A percentile compares a stretch with the other conserved stretches of the same genome.
Conservation (phyloP, 2,113 vertebrate genomes). For the Danionella cerebrum region DNA sequence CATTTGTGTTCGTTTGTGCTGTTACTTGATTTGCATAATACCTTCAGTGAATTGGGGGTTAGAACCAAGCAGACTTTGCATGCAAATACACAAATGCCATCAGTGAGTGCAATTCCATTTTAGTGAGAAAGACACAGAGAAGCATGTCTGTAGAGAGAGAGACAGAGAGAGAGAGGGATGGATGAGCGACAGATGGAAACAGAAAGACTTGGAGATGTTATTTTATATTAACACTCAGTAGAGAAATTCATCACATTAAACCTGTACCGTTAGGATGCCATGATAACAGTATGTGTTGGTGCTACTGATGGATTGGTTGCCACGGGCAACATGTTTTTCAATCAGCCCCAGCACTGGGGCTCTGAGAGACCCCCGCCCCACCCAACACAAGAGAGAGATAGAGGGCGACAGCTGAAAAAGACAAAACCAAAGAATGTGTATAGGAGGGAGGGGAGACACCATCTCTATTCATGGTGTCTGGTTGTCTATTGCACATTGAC, state of each 20-base stretch:
- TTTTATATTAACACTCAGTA: conserved; percentile 31
- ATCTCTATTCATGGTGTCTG: too few relatives aligned
- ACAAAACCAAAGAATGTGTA: not conserved
- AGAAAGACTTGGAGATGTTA: not conserved
- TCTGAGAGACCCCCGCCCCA: conserved; percentile 22
- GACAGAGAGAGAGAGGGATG: not conserved
- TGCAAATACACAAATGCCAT: not conserved
- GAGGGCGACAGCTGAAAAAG: not conserved
- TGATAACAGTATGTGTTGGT: conserved; percentile 53
- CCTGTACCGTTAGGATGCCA: conserved; percentile 58
- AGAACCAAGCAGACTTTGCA: not conserved
- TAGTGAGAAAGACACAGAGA: too few relatives aligned
- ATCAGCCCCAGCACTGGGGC: conserved; percentile 68
- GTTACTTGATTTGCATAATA: not conserved
- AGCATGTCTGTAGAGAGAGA: not conserved
- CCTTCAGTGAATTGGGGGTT: not conserved
- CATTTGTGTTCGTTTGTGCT: not conserved
- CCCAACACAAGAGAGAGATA: not conserved
- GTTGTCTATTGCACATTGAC: too few relatives aligned
- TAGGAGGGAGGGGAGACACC: not conserved
- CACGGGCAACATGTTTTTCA: conserved; percentile 63
- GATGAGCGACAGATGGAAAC: not conserved
- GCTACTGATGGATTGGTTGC: conserved; percentile 67
- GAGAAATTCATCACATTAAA: conserved; percentile 60
- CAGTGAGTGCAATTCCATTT: not conserved